Conservation (phyloP, 2,888 invertebrate species). For the Timandra comae region DNA sequence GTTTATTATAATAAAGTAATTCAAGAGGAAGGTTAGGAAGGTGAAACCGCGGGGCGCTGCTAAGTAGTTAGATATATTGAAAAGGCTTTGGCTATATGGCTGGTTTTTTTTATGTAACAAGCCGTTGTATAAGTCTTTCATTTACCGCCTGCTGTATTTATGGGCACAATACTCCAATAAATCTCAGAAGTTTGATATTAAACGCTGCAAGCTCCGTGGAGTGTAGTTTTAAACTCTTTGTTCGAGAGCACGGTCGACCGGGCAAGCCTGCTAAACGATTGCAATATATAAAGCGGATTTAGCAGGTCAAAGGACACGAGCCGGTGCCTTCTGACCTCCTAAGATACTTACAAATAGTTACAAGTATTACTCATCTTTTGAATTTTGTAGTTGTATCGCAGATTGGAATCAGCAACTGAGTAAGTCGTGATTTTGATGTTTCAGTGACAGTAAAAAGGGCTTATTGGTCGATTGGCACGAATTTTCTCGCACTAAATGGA, state of each 20-base stretch:
- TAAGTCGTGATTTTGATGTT: too few species aligned
- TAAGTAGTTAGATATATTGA: too few species aligned
- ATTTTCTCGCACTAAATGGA: too few species aligned
- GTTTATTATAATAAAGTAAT: too few species aligned
- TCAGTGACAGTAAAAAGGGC: too few species aligned
- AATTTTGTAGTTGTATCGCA: too few species aligned
- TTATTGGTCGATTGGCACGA: too few species aligned
- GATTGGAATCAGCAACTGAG: too few species aligned
- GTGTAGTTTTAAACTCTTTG: slow-evolving; percentile 27
- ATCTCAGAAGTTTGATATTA: slow-evolving; percentile 12
- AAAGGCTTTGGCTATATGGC: too few species aligned
- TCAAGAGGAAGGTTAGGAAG: too few species aligned
- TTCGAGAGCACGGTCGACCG: slow-evolving; percentile 26
- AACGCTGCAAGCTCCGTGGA: slow-evolving; percentile 8
- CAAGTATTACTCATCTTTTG: slow-evolving; percentile 15
- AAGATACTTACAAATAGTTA: slow-evolving; percentile 25
- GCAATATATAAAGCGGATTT: slow-evolving; percentile 35
- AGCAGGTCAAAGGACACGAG: slow-evolving; percentile 32
- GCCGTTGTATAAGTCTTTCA: neutral
- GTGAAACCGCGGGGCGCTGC: too few species aligned
- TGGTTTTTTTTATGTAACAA: too few species aligned
- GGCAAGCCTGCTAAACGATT: slow-evolving; percentile 27
- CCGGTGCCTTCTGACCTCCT: slow-evolving; percentile 28
- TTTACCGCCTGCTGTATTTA: neutral
- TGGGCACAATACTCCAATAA: slow-evolving; percentile 8